Evolutionary conservation across 2,113 vertebrate species (phyloP), one percentile per base, ranked within the genome.

Genomic region (Psittacara wagleri): DNA sequence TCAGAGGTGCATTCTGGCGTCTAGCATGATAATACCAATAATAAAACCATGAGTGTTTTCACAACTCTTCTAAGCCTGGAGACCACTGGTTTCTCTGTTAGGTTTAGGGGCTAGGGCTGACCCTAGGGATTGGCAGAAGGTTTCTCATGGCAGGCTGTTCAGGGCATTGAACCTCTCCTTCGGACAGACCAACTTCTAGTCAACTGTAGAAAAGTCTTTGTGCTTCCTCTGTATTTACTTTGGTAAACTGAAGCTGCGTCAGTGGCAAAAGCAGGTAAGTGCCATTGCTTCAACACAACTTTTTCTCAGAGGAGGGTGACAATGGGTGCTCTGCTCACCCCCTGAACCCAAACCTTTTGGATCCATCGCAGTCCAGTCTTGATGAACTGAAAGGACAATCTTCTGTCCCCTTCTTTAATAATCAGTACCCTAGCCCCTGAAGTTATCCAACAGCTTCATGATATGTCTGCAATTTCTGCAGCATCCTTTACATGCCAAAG

Each of bases 401-500:
- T 78, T 25, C 35, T 31, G 51, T 37, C 68, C 74, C 17, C 5
- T 59, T 46, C 27, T 91, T 81, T 75, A 88, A 92, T 75, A 83
- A 44, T 6, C 37, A 39, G 75, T 41, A 82, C 52, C 69, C 66
- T 73, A 44, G 43, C 20, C 74, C 19, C 66, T 82, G 70, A 84
- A 94, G 49, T 52, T 92, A 92, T 64, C 70, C 66, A 68, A n/a
- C 43, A 66, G 69, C 18, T 52, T 91, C 57, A 19, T 79, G 86
- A 86, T 89, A 78, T 23, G 25, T 54, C 62, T 94, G 81, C 86
- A 82, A 28, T 68, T 95, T 89, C 70, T 92, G 69, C 74, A 94
- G 66, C 62, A 69, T 82, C 52, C 35, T 95, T 92, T 85, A 63
- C 66, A 79, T 73, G 91, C 95, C 93, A 92, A 79, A 95, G 93